Conservation (phyloP, 2,888 invertebrate genomes). For the Eilema caniola region DNA sequence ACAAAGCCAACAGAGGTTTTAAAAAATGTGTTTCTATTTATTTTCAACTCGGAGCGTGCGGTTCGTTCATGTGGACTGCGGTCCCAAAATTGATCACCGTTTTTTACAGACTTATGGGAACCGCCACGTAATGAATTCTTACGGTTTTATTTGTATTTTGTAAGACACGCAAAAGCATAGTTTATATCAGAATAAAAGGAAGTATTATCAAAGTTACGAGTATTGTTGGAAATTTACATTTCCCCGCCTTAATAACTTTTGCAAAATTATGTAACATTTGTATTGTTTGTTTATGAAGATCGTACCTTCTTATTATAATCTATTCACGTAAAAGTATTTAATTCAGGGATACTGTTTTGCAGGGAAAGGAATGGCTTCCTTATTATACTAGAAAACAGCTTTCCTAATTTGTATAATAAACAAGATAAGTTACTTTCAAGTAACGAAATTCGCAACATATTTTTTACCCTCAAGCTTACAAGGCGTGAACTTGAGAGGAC, state of each 20-base stretch:
- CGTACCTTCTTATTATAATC: conserved; percentile 34
- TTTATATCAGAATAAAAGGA: conserved; percentile 6
- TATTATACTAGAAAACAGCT: background rate
- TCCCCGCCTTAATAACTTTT: conserved; percentile 33
- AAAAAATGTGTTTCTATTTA: conserved; percentile 56
- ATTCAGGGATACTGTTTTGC: conserved; percentile 25
- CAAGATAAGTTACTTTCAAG: background rate
- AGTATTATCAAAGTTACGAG: background rate
- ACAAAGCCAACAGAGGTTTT: conserved; percentile 28
- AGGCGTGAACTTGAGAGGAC: conserved; percentile 1
- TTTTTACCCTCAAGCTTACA: background rate
- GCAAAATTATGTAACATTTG: conserved; percentile 35
- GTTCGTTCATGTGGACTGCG: conserved; percentile 52
- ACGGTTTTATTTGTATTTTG: conserved; percentile 6
- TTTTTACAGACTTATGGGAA: conserved; percentile 24
- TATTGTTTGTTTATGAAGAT: conserved; percentile 41
- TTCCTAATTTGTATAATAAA: conserved; percentile 1
- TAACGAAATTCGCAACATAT: background rate
- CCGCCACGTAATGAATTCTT: conserved; percentile 11
- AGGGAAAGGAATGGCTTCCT: background rate
- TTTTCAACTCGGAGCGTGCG: conserved; percentile 55
- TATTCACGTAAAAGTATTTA: conserved; percentile 35
- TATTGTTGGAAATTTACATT: conserved; percentile 20
- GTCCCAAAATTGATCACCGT: conserved; percentile 59
- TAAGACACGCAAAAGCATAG: background rate